Conservation (phyloP, 2,888 invertebrate species). For the Antheraea assamensis region DNA sequence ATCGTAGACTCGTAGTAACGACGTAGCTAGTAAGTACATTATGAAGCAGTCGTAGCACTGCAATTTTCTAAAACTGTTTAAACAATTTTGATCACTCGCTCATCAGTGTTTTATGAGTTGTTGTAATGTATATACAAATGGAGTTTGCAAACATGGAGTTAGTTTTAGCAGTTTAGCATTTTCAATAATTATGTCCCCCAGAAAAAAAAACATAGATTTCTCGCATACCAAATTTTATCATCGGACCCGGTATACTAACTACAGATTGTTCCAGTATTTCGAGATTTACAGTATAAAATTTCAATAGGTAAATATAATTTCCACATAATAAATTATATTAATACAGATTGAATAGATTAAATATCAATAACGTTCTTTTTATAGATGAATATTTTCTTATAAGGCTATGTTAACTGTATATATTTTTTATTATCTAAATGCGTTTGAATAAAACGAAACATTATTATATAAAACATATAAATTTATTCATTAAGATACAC, state of each 20-base stretch:
- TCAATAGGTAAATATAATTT: no score
- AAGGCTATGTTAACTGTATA: not conserved
- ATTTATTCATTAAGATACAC: no score
- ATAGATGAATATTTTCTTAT: not conserved
- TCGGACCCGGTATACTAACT: no score
- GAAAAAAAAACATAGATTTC: not conserved
- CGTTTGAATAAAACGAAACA: no score
- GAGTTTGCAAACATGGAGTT: not conserved
- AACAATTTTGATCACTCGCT: conserved; percentile 38
- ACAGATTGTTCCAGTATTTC: no score
- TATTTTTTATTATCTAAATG: not conserved
- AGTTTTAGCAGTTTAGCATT: not conserved
- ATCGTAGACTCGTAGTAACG: conserved; percentile 29
- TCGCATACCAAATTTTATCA: no score
- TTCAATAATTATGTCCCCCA: not conserved
- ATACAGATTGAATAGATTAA: no score
- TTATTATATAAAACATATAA: no score
- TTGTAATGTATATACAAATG: not conserved
- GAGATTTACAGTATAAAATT: no score
- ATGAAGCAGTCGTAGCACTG: conserved; percentile 55
- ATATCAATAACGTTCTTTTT: not conserved
- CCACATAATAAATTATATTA: no score
- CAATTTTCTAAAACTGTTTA: conserved; percentile 57
- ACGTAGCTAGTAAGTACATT: conserved; percentile 33
- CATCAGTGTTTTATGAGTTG: not conserved